A percentile compares a stretch with the other conserved stretches of the same genome.
Evolutionary conservation across 2,888 invertebrate genomes (phyloP).

Genomic region (Drosophila multiciliata): DNA sequence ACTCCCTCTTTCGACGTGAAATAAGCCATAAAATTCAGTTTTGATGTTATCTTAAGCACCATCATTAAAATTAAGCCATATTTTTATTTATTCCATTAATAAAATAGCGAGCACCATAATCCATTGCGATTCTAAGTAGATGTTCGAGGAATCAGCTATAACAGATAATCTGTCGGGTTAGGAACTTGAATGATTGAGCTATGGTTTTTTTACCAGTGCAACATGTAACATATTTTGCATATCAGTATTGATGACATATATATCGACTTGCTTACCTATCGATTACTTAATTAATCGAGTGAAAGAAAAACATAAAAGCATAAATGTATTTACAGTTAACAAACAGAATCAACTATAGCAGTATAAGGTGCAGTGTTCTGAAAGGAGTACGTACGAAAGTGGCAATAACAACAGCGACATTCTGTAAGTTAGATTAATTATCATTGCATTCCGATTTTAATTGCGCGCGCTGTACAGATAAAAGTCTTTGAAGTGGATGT

Average conservation of each 20-base stretch:
- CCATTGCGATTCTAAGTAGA: not conserved
- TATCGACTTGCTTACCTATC: slow-evolving; percentile 36
- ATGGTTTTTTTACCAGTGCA: not conserved
- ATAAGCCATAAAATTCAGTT: not conserved
- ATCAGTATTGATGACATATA: slow-evolving; percentile 8
- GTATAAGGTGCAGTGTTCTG: slow-evolving; percentile 30
- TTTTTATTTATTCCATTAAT: not conserved
- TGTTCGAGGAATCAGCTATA: no score
- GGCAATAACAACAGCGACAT: slow-evolving; percentile 8
- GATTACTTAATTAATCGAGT: slow-evolving; percentile 31
- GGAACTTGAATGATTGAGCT: not conserved
- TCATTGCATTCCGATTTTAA: slow-evolving; percentile 26
- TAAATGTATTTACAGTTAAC: slow-evolving; percentile 58
- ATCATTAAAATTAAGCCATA: not conserved
- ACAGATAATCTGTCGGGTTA: not conserved
- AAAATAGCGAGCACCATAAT: not conserved
- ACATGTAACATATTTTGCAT: not conserved
- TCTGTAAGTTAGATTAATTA: slow-evolving; percentile 34
- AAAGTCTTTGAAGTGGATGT: slow-evolving; percentile 18
- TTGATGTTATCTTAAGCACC: not conserved
- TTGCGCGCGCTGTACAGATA: slow-evolving; percentile 43
- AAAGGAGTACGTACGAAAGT: slow-evolving; percentile 4
- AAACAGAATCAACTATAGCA: slow-evolving; percentile 43
- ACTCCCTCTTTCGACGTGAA: no score
- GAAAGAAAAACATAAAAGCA: slow-evolving; percentile 52